Conservation (phyloP, 2,888 invertebrate species). For the Lycaena phlaeas region DNA sequence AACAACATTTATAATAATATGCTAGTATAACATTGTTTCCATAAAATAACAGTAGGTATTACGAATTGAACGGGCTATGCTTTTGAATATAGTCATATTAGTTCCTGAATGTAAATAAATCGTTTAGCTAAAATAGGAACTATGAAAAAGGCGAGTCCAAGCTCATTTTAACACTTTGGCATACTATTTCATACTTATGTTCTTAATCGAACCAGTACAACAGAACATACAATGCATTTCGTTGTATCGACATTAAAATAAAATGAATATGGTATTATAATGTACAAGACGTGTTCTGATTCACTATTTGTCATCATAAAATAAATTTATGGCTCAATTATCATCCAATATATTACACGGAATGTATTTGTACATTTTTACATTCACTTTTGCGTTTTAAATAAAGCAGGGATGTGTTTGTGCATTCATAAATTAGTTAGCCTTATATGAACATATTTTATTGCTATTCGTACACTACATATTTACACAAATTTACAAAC, state of each 20-base stretch:
- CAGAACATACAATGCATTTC: not conserved
- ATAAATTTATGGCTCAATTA: slow-evolving; percentile 1
- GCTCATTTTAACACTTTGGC: slow-evolving; percentile 17
- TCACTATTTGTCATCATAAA: not conserved
- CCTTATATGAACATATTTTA: slow-evolving; percentile 44
- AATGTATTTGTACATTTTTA: slow-evolving; percentile 9
- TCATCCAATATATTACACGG: slow-evolving; percentile 11
- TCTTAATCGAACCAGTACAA: not conserved
- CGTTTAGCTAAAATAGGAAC: slow-evolving; percentile 17
- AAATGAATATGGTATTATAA: slow-evolving; percentile 12
- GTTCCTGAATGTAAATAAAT: not conserved
- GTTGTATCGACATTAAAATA: not conserved
- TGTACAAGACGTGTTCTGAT: slow-evolving; percentile 3
- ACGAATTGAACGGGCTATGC: not conserved
- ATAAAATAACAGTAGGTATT: too few species aligned
- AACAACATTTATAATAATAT: too few species aligned
- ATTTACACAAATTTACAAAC: slow-evolving; percentile 61
- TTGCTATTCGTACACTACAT: slow-evolving; percentile 30
- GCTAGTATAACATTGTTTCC: too few species aligned
- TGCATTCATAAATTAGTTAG: slow-evolving; percentile 40
- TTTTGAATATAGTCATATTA: not conserved
- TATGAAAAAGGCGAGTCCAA: slow-evolving; percentile 14
- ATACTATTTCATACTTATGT: slow-evolving; percentile 9
- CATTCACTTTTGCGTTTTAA: slow-evolving; percentile 13
- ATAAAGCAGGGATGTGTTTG: slow-evolving; percentile 35